These are phyloP conservation scores for Drosophila bipectinata DNA, from an alignment of 1,140 invertebrate genomes.

Conservation along the genomic window DNA sequence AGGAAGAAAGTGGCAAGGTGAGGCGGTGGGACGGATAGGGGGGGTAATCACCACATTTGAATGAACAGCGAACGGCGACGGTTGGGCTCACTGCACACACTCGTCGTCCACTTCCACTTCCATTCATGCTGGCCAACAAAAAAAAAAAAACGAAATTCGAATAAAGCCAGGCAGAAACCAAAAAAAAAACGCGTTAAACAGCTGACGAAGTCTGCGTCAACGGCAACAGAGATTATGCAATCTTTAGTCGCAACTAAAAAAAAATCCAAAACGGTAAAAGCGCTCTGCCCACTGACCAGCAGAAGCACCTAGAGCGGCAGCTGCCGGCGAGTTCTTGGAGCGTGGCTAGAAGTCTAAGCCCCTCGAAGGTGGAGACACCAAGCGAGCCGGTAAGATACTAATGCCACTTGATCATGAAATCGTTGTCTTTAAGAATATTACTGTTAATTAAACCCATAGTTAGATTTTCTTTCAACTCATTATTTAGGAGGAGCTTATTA, in stretches of 20 bases:
- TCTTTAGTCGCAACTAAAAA: slow-evolving; percentile 28
- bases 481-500: too few species aligned
- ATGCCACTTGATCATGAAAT: too few species aligned
- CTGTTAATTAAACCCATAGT: too few species aligned
- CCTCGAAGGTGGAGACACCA: slow-evolving; percentile 18
- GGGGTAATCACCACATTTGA: slow-evolving; percentile 43
- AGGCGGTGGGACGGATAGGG: not conserved
- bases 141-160: slow-evolving; percentile 27
- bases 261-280: slow-evolving; percentile 64
- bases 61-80: slow-evolving; percentile 28
- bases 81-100: slow-evolving; percentile 17
- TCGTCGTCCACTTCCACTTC: slow-evolving; percentile 31
- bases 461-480: too few species aligned
- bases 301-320: slow-evolving; percentile 1
- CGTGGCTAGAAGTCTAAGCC: slow-evolving; percentile 54
- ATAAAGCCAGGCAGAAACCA: slow-evolving; percentile 7
- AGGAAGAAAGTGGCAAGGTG: not conserved
- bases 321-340: slow-evolving; percentile 34
- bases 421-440: too few species aligned
- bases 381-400: slow-evolving; percentile 2
- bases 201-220: slow-evolving; percentile 33
- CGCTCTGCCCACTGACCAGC: slow-evolving; percentile 49
- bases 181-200: slow-evolving; percentile 30
- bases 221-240: slow-evolving; percentile 59
- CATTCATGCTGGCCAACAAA: slow-evolving; percentile 20